Conservation (phyloP, 2,888 invertebrate species). For the Caenorhabditis uteleia region DNA sequence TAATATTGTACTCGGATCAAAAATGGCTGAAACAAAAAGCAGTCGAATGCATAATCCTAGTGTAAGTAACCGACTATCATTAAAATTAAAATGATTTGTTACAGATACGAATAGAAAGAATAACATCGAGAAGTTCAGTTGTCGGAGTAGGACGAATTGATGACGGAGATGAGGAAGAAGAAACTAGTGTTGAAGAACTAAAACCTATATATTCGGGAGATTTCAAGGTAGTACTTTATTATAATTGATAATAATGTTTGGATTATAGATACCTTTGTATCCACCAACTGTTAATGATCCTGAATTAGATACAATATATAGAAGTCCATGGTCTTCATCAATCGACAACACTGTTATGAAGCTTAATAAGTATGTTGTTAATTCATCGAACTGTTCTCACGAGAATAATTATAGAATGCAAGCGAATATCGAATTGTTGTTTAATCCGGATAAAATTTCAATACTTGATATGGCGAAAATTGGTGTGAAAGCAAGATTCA, state of each 20-base stretch:
- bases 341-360: conserved; percentile 24
- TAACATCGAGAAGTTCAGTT: conserved; percentile 18
- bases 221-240: neutral
- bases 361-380: conserved; percentile 10
- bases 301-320: conserved; percentile 20
- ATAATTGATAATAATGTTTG: neutral
- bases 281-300: conserved; percentile 12
- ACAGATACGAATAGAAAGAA: conserved; percentile 33
- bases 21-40: conserved; percentile 9
- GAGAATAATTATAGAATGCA: conserved; percentile 78
- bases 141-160: conserved; percentile 12
- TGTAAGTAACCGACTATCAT: neutral
- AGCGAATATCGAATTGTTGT: conserved; percentile 78
- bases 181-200: conserved; percentile 1
- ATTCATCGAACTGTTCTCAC: neutral
- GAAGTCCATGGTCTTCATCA: conserved; percentile 10
- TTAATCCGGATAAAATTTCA: conserved; percentile 11
- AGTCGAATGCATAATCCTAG: conserved; percentile 4
- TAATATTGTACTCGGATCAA: conserved; percentile 1
- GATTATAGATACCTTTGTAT: conserved; percentile 23
- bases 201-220: conserved; percentile 19
- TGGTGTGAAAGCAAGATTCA: conserved; percentile 15
- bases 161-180: conserved; percentile 7
- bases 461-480: conserved; percentile 30
- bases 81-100: neutral